Percentiles rank a stretch among this genome's conserved stretches.
These are phyloP conservation scores for Cremastobaeus sp. DNA, from an alignment of 2,888 invertebrate genomes.

Conservation along the genomic window DNA sequence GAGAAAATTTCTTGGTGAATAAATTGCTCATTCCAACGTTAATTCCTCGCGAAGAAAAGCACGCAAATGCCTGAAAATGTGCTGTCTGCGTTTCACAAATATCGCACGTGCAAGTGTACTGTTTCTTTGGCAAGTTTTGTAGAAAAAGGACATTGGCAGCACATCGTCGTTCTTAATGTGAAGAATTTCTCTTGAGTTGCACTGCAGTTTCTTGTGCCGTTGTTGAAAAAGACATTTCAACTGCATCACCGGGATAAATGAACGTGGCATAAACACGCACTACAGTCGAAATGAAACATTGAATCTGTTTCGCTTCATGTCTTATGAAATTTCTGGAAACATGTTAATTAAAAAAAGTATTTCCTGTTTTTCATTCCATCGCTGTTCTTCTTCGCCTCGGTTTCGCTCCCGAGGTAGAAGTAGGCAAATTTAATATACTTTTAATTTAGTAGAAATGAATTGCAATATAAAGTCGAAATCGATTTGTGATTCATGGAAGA, in stretches of 20 bases:
- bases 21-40: constrained; percentile 20
- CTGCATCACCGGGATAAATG: constrained; percentile 44
- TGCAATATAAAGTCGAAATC: too few relatives aligned
- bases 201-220: constrained; percentile 28
- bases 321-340: neutral
- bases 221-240: constrained; percentile 52
- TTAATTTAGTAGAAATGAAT: too few relatives aligned
- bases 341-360: neutral
- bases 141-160: constrained; percentile 38
- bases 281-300: neutral
- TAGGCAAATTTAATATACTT: too few relatives aligned
- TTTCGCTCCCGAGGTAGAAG: too few relatives aligned
- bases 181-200: constrained; percentile 18
- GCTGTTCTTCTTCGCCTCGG: neutral
- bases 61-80: constrained; percentile 16
- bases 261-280: constrained; percentile 33
- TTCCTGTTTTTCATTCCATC: neutral
- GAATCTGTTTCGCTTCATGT: neutral
- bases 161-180: constrained; percentile 30
- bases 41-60: constrained; percentile 29
- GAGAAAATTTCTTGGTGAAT: too few relatives aligned
- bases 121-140: constrained; percentile 5
- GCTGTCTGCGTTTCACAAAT: constrained; percentile 17
- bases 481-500: too few relatives aligned
- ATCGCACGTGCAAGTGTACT: constrained; percentile 11